phyloP scores from a whole-genome alignment of 2,797 vertebrate genomes.

The Eidolon dupreanum region DNA sequence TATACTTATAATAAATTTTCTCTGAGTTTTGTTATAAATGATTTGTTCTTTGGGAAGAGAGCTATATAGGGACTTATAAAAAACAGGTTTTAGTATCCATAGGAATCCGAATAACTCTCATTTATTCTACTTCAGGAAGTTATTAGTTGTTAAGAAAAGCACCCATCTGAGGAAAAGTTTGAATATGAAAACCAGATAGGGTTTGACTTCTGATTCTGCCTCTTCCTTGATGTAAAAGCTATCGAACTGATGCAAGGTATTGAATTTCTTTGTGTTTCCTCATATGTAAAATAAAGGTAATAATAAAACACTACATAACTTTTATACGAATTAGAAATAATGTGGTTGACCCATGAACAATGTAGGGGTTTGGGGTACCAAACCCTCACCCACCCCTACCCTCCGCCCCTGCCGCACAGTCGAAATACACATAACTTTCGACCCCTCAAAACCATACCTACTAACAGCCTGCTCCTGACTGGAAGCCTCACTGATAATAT shows the following conservation, averaged over 20 bases:
- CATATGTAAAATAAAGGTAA: background rate
- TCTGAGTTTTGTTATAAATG: background rate
- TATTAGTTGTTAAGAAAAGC: background rate
- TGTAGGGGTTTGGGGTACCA: background rate
- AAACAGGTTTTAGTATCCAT: background rate
- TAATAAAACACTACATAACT: background rate
- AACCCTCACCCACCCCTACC: too few species aligned
- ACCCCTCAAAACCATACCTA: background rate
- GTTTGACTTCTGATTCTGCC: background rate
- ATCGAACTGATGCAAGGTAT: background rate
- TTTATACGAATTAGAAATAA: background rate
- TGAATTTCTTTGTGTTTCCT: background rate
- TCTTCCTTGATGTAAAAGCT: background rate
- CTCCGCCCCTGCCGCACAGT: background rate
- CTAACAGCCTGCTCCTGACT: background rate
- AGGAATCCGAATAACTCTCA: background rate
- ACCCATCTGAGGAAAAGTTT: background rate
- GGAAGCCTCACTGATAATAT: background rate
- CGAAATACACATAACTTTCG: background rate
- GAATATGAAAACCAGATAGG: background rate
- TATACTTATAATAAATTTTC: background rate
- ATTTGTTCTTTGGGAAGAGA: background rate
- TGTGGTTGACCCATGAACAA: background rate
- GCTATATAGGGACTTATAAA: background rate
- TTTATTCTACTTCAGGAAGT: conserved; percentile 4